Base-by-base conservation (phyloP, 2,888 invertebrate genomes). In the Drosophila gaucha region DNA sequence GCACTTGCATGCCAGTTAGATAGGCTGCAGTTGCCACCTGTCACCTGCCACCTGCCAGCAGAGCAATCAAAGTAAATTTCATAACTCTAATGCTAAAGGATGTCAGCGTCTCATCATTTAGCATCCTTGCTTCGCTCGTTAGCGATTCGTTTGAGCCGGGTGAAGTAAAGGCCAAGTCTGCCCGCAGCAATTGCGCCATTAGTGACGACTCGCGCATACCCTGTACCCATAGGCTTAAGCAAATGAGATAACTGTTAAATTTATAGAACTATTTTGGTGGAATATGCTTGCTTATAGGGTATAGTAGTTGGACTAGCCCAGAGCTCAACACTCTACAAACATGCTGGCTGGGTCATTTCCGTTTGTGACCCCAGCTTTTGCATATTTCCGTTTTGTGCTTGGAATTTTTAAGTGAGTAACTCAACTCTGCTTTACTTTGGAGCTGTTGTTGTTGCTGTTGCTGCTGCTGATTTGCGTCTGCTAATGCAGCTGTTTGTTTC, bases 331-430 rank as follows among this genome's bases (percentile, higher is more conserved):
- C 20, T 28, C 18, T 3, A 65, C 78, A 71, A 78, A 70, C 69
- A 74, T 80, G 75, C 72, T 66, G 72, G 70, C 77, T 71, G 59
- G 70, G 73, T 86, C 86, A 89, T 89, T 89, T 89, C 88, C 89
- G 89, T 56, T 83, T 79, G 66, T 65, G 68, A 72, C 77, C 78
- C 46, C 24, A 66, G 66, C 79, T 80, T 88, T 76, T 88, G 78
- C 89, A 88, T 89, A 90, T 90, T 89, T 89, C 90, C 90, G 90
- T 85, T 85, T 78, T 83, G 89, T 85, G 89, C 83, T 88, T 75
- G 69, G 88, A 84, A 89, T 89, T 88, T 89, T 83, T 86, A 89
- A 90, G 88, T 86, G 85, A 88, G 79, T 80, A 67, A 72, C 85
- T 78, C 63, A 67, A 75, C 75, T 67, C 46, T 57, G 74, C 51